Percentiles rank a stretch among this genome's conserved stretches.
Conservation (phyloP, 1,140 invertebrate species). For the Linepithema humile region DNA sequence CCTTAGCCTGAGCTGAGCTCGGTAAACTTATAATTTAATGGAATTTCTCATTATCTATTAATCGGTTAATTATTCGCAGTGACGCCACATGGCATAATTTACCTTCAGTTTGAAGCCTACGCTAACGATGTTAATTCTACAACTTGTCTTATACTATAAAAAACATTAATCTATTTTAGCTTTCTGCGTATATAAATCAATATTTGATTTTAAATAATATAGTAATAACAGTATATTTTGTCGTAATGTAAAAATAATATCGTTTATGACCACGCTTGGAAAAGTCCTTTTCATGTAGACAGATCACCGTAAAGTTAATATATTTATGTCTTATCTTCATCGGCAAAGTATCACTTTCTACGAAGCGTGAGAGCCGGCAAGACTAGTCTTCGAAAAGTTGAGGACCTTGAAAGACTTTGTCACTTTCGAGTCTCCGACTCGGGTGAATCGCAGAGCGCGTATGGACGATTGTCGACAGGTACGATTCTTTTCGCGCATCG, state of each 20-base stretch:
- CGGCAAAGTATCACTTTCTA: neutral
- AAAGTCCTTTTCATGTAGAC: neutral
- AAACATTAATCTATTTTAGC: neutral
- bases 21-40: conserved; percentile 12
- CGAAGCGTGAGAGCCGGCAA: conserved; percentile 7
- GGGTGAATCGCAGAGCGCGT: neutral
- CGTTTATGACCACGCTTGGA: neutral
- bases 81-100: neutral
- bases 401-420: conserved; percentile 3
- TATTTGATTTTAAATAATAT: no score
- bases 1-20: neutral
- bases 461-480: neutral
- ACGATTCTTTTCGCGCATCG: neutral
- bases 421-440: neutral
- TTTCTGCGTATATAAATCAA: neutral
- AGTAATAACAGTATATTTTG: neutral
- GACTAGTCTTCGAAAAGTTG: neutral
- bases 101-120: neutral
- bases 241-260: neutral
- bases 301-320: neutral
- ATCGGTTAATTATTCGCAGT: conserved; percentile 17
- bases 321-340: conserved; percentile 3
- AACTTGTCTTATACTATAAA: neutral
- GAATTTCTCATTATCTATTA: conserved; percentile 38
- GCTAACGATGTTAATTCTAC: neutral